Evolutionary conservation across 2,797 vertebrate species (phyloP).

Genomic region (Margarornis squamiger): DNA sequence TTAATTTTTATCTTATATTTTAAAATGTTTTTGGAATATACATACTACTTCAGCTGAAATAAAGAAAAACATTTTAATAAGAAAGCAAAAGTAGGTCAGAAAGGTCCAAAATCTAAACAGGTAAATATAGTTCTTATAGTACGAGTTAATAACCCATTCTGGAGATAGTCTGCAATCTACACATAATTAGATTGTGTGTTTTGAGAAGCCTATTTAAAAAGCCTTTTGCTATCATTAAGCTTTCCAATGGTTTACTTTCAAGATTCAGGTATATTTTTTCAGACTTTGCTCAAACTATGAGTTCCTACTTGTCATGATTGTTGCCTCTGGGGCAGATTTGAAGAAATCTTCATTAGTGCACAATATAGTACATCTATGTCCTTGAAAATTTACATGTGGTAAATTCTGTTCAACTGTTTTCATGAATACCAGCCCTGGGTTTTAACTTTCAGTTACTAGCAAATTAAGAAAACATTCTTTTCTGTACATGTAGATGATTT

Average conservation of each 20-base stretch:
- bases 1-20: slow-evolving; percentile 11
- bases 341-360: neutral
- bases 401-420: neutral
- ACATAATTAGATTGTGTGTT: neutral
- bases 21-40: neutral
- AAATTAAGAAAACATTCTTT: neutral
- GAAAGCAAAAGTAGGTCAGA: slow-evolving; percentile 9
- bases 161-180: neutral
- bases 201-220: slow-evolving; percentile 3
- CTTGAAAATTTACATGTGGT: neutral
- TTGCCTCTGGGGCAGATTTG: neutral
- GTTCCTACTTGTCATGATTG: neutral
- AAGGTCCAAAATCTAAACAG: slow-evolving; percentile 16
- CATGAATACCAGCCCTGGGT: neutral
- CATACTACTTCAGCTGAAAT: neutral
- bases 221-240: neutral
- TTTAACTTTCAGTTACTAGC: neutral
- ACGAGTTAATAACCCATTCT: neutral
- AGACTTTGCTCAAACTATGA: neutral
- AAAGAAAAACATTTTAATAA: neutral
- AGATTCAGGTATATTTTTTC: neutral
- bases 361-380: neutral
- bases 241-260: neutral
- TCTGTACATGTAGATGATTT: neutral
- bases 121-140: neutral